Evolutionary conservation across 2,888 invertebrate species (phyloP).

Genomic region (Autographa gamma): DNA sequence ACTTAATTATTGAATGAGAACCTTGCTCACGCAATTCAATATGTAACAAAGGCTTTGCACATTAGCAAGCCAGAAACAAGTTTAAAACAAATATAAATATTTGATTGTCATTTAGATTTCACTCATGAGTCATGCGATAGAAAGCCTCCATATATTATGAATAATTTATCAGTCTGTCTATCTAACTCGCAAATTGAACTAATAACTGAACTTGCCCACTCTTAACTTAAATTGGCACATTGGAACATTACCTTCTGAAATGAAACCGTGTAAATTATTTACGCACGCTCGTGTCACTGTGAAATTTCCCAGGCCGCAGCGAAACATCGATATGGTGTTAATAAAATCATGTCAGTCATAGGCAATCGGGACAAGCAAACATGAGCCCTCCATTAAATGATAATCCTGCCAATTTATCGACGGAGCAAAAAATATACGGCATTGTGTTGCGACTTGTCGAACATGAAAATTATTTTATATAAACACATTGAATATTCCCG

Average conservation of each 20-base stretch:
- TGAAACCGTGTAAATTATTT: constrained; percentile 78
- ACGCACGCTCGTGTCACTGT: constrained; percentile 68
- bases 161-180: constrained; percentile 78
- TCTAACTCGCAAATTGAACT: constrained; percentile 77
- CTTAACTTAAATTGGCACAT: constrained; percentile 78
- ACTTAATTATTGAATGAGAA: constrained; percentile 43
- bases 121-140: constrained; percentile 75
- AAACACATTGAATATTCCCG: constrained; percentile 87
- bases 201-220: constrained; percentile 77
- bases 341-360: constrained; percentile 88
- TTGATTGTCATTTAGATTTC: constrained; percentile 76
- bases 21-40: constrained; percentile 43
- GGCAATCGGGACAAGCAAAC: constrained; percentile 86
- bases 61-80: constrained; percentile 61
- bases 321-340: constrained; percentile 82
- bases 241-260: constrained; percentile 77
- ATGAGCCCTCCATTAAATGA: constrained; percentile 89
- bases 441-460: constrained; percentile 88
- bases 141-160: constrained; percentile 73
- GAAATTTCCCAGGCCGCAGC: constrained; percentile 74
- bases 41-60: constrained; percentile 41
- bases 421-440: constrained; percentile 85
- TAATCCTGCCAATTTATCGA: constrained; percentile 88
- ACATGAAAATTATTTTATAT: constrained; percentile 89
- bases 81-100: constrained; percentile 69